Conservation (phyloP, 2,797 vertebrate species). For the Pipistrellus pygmaeus region DNA sequence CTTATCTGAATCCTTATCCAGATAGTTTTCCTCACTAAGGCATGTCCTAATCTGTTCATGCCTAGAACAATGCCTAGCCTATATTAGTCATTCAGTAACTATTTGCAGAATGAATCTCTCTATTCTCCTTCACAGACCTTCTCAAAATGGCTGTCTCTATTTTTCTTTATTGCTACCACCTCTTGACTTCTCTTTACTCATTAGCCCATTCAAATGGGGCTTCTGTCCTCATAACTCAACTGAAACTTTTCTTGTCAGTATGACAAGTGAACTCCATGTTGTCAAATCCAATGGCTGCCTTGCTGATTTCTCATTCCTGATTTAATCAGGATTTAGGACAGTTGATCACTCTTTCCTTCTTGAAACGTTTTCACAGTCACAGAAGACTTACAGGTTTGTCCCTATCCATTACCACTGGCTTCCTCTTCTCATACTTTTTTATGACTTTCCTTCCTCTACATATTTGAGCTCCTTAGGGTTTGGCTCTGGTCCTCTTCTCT, state of each 20-base stretch:
- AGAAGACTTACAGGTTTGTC: background rate
- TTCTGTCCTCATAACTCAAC: conserved; percentile 9
- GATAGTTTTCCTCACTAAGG: conserved; percentile 1
- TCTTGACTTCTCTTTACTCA: conserved; percentile 10
- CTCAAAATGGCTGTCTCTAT: background rate
- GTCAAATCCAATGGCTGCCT: background rate
- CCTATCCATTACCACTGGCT: background rate
- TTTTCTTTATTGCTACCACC: background rate
- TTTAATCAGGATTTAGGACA: background rate
- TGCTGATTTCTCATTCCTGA: conserved; percentile 16
- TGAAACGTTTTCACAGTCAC: background rate
- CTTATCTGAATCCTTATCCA: background rate
- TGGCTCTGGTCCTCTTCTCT: background rate
- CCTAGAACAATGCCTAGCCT: background rate
- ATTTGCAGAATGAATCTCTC: background rate
- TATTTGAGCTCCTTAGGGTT: background rate
- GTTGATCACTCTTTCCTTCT: background rate
- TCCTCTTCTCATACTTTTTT: background rate
- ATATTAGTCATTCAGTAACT: background rate
- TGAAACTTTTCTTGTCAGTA: conserved; percentile 1
- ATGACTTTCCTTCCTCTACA: background rate
- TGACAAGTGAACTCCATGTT: background rate
- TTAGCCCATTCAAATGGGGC: background rate
- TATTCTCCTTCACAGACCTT: background rate
- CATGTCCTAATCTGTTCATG: background rate